Percentiles rank a stretch among this genome's conserved stretches.
Evolutionary conservation across 1,140 invertebrate genomes (phyloP).

Genomic region (Tenebrio molitor): DNA sequence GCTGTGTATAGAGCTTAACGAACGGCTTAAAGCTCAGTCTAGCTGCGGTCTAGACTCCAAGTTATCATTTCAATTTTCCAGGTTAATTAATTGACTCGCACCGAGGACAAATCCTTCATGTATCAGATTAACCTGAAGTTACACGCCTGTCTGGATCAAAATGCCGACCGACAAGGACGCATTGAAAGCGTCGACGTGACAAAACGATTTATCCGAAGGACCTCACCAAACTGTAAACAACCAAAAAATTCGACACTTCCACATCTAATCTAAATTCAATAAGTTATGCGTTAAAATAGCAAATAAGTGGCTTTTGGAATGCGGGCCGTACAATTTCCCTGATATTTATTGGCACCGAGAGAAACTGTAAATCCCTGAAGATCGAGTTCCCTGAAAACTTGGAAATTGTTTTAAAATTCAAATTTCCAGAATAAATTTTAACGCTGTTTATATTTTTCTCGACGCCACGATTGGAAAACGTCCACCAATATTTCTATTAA

Average conservation of each 20-base stretch:
- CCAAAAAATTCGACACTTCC: slow-evolving; percentile 25
- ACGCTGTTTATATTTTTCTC: slow-evolving; percentile 38
- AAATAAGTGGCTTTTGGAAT: slow-evolving; percentile 39
- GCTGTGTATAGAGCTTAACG: slow-evolving; percentile 5
- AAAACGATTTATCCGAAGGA: slow-evolving; percentile 14
- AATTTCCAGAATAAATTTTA: slow-evolving; percentile 37
- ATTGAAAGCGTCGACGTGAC: neutral
- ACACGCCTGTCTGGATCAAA: neutral
- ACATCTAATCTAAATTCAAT: slow-evolving; percentile 38
- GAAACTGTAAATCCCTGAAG: slow-evolving; percentile 38
- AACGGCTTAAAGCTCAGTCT: slow-evolving; percentile 21
- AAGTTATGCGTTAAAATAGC: slow-evolving; percentile 39
- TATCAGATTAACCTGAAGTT: slow-evolving; percentile 4
- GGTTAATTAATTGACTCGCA: slow-evolving; percentile 7
- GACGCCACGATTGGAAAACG: slow-evolving; percentile 27
- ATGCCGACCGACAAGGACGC: neutral
- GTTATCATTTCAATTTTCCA: slow-evolving; percentile 10
- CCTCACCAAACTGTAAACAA: neutral
- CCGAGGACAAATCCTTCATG: neutral
- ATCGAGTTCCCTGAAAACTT: slow-evolving; percentile 38
- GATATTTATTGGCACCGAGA: slow-evolving; percentile 36
- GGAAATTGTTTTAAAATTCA: slow-evolving; percentile 41
- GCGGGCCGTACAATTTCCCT: slow-evolving; percentile 27
- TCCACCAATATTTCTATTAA: slow-evolving; percentile 38
- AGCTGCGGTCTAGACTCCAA: slow-evolving; percentile 1